Base-by-base conservation (phyloP, 2,888 invertebrate genomes). In the Eudemis profundana region DNA sequence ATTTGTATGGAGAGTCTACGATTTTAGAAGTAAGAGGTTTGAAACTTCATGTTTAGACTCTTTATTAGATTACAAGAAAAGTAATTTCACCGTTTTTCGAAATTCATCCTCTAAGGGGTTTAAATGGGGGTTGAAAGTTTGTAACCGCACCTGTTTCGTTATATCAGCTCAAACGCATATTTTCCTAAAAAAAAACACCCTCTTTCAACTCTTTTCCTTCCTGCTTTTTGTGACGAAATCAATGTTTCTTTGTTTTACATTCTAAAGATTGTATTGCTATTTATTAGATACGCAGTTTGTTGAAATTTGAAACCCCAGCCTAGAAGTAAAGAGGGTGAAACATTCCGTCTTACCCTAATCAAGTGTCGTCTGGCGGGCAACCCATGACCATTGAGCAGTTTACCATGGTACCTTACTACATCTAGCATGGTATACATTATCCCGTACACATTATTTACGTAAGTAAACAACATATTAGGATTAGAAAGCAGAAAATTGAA, bases 271-370 rank as follows among this genome's bases (percentile, higher is more conserved):
- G 12, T 38, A 27, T n/a, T 5, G 27, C 15, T 21, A 23, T 47
- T 23, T 42, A 53, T 10, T n/a, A 40, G 38, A 36, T n/a, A 23
- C 7, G 38, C 38, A 49, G 47, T 59, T 47, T 29, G 50, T 40
- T 50, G 14, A 29, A 29, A 61, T 61, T 61, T 29, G 7, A 33
- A 42, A 14, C 19, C 36, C 57, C 36, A 47, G 15, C 21, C 29
- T 53, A 36, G 46, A 36, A 42, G 38, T 53, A 61, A 53, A 53
- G 61, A 54, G 53, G 53, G 61, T 61, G 36, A 27, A 53, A 27
- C 38, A 53, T 46, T 46, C 51, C 44, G 23, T 27, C 53, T 19
- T 53, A 61, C 61, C 53, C 61, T 61, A 61, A 61, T 63, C 63
- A 63, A 56, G 56, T 56, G 63, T 63, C 54, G 47, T 27, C 44